Evolutionary conservation across 2,888 invertebrate genomes (phyloP), one percentile per base, ranked within the genome.

Genomic region (Chorisops tibialis): DNA sequence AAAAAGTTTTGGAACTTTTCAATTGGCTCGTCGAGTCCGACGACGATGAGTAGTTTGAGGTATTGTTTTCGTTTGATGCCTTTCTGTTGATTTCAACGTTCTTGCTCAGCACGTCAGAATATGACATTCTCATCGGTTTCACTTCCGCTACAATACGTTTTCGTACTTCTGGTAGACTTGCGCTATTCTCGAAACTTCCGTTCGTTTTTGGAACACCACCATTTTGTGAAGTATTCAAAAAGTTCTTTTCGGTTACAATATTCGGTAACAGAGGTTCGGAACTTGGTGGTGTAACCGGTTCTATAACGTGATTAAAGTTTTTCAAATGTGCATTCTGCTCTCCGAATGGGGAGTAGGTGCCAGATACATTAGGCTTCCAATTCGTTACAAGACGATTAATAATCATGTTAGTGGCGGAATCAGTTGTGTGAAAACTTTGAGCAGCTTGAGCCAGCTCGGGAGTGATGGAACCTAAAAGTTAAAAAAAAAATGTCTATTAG

Each of bases 81-180:
- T 75, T 69, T 22, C 75, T 69, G 69, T 81, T 83, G 66, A 81
- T 82, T 12, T 51, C 54, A 37, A 80, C 78, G 65, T 81, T 81
- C 77, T 92, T 92, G 30, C 89, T 87, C 43, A 92, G 74, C 6
- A 92, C 90, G 79, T 91, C 91, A 0, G 92, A 92, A 74, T 92
- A 92, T 12, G 89, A 87, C 52, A 91, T 91, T 59, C 91, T 83
- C 91, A 91, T 91, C 0, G 91, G 91, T 71, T 89, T 89, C 0
- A 92, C 91, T 79, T 91, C 91, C 38, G 91, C 91, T 1, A 91
- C 86, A 74, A 89, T 90, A 54, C 91, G 82, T 63, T 78, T 78
- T 60, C 75, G 78, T 0, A 72, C 70, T 54, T 74, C 76, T 3
- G 70, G 68, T 22, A 66, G 59, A 16, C 67, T 67, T 14, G 22